Evolutionary conservation across 1,140 invertebrate species (phyloP), one percentile per base, ranked within the genome.

Genomic region (Drosophila novamexicana): DNA sequence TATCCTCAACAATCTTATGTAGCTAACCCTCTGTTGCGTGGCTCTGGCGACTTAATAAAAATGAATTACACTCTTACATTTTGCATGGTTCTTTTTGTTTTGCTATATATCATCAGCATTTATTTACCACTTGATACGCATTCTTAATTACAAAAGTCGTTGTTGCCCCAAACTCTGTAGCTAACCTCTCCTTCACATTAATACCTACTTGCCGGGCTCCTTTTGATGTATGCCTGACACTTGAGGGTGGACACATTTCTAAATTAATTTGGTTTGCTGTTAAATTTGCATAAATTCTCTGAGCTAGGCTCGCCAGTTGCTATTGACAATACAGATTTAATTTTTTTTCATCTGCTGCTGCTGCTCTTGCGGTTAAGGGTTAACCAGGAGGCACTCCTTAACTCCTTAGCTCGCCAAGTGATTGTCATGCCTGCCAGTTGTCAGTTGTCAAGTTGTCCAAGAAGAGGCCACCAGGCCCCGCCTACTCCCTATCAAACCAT

Each of bases 241-340:
- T 86, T 86, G 82, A 83, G 84, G 83, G 73, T 89, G 84, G 70
- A 89, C 70, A 80, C 80, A 88, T 88, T 88, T 75, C 74, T 50
- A 80, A 88, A 83, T 89, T 88, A 88, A 77, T 66, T 72, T 72
- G 44, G 29, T 77, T 76, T 73, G 40, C 45, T 6, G 37, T 73
- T 61, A 49, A 39, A 61, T 58, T 62, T 54, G 69, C 57, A 85
- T 85, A 86, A 74, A 82, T 79, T 88, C 65, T 70, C 53, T 59
- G 65, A 12, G 71, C 56, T 67, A 54, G 64, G 61, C 69, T 80
- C 72, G 56, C 67, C 67, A 66, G 64, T 85, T 68, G 65, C 45
- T 67, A 57, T 72, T 75, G 62, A 77, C 78, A 77, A 45, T 72
- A 69, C 54, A 45, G 75, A 74, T 79, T 77, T 66, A 44, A 57